phyloP scores from a whole-genome alignment of 2,797 vertebrate species.

The Ptychadena robeensis region DNA sequence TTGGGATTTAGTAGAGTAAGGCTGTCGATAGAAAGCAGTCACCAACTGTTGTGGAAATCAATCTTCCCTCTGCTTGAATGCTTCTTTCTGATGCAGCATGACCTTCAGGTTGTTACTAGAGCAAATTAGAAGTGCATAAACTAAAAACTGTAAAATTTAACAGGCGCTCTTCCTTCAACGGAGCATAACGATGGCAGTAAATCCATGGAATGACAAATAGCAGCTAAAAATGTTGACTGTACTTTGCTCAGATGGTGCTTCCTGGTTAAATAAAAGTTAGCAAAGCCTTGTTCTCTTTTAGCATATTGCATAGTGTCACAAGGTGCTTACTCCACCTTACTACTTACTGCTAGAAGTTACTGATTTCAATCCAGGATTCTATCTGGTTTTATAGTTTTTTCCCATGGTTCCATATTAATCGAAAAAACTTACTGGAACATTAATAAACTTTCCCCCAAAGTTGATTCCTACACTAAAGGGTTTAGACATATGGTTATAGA shows the following conservation, averaged over 20 bases:
- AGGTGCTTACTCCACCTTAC: not conserved
- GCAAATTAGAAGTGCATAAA: constrained; percentile 45
- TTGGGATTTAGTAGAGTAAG: constrained; percentile 5
- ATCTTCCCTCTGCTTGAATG: constrained; percentile 32
- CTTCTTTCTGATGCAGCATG: constrained; percentile 3
- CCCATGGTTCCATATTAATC: too few species aligned
- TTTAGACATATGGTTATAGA: too few species aligned
- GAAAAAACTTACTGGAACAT: too few species aligned
- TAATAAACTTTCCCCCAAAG: too few species aligned
- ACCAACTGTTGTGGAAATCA: constrained; percentile 22
- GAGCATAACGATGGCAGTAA: constrained; percentile 8
- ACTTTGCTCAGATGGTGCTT: not conserved
- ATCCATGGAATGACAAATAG: constrained; percentile 30
- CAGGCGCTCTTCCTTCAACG: not conserved
- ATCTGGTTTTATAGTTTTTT: too few species aligned
- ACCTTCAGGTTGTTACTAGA: constrained; percentile 43
- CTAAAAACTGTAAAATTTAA: constrained; percentile 35
- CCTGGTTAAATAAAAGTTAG: not conserved
- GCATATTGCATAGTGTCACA: not conserved
- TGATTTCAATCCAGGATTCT: too few species aligned
- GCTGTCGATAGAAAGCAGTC: constrained; percentile 34
- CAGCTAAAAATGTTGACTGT: constrained; percentile 2
- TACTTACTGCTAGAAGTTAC: too few species aligned
- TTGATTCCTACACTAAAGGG: too few species aligned
- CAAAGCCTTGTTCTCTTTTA: not conserved